A percentile compares a stretch with the other conserved stretches of the same genome.
phyloP scores from a whole-genome alignment of 1,140 invertebrate species.

The Riptortus pedestris region DNA sequence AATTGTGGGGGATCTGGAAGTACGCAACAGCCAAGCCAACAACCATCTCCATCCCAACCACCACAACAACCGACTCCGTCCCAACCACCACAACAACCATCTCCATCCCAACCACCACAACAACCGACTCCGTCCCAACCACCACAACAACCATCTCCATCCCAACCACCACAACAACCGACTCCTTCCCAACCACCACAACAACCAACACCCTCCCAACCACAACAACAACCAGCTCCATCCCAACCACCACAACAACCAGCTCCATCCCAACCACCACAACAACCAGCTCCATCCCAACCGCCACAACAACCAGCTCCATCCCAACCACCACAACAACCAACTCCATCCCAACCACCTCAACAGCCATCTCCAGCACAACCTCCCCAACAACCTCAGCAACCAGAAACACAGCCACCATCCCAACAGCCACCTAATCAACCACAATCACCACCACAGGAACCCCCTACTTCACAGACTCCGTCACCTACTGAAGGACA shows the following conservation, averaged over 20 bases:
- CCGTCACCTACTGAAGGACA: constrained; percentile 12
- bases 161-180: neutral
- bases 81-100: constrained; percentile 14
- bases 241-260: constrained; percentile 19
- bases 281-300: constrained; percentile 1
- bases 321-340: constrained; percentile 20
- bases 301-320: constrained; percentile 12
- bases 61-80: constrained; percentile 26
- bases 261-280: constrained; percentile 20
- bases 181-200: constrained; percentile 22
- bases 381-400: constrained; percentile 16
- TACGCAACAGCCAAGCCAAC: constrained; percentile 20
- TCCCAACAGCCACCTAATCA: constrained; percentile 9
- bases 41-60: constrained; percentile 3
- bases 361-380: constrained; percentile 12
- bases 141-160: constrained; percentile 17
- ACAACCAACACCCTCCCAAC: constrained; percentile 8
- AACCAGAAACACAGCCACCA: neutral
- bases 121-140: constrained; percentile 18
- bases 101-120: constrained; percentile 5
- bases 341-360: constrained; percentile 21
- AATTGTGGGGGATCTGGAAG: neutral
- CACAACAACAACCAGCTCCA: constrained; percentile 20
- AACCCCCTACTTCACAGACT: neutral
- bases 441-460: constrained; percentile 11